Evolutionary conservation across 2,113 vertebrate genomes (phyloP).

Genomic region (Dromaius novaehollandiae): DNA sequence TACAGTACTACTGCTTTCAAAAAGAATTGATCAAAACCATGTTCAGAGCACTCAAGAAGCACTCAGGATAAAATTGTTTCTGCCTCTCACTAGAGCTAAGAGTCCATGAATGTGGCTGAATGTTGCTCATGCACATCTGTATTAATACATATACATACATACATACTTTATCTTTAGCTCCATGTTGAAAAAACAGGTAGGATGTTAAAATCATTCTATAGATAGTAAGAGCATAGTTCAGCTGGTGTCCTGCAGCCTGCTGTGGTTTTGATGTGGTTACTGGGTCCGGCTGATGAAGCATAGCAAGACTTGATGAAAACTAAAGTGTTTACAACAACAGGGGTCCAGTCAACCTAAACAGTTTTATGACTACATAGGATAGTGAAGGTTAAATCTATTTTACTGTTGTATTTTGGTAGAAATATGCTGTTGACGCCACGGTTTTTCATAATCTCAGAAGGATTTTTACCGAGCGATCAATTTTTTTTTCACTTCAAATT

Average conservation of each 20-base stretch:
- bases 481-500: conserved; percentile 29
- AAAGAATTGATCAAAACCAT: background rate
- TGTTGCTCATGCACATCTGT: background rate
- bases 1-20: background rate
- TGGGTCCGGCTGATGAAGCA: background rate
- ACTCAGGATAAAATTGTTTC: background rate
- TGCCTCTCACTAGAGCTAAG: background rate
- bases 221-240: background rate
- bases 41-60: background rate
- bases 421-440: background rate
- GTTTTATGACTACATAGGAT: background rate
- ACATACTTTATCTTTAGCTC: background rate
- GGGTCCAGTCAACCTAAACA: background rate
- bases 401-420: background rate
- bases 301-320: conserved; percentile 33
- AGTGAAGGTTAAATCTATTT: conserved; percentile 39
- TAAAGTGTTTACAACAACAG: conserved; percentile 10
- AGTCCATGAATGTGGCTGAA: background rate
- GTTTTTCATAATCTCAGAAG: conserved; percentile 9
- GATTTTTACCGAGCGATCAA: conserved; percentile 12
- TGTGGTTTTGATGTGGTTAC: background rate
- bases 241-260: background rate
- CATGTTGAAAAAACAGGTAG: background rate
- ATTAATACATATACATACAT: background rate
- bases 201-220: background rate